Percentiles rank a stretch among this genome's conserved stretches.
phyloP scores from a whole-genome alignment of 2,797 vertebrate species.

The Iguana delicatissima region DNA sequence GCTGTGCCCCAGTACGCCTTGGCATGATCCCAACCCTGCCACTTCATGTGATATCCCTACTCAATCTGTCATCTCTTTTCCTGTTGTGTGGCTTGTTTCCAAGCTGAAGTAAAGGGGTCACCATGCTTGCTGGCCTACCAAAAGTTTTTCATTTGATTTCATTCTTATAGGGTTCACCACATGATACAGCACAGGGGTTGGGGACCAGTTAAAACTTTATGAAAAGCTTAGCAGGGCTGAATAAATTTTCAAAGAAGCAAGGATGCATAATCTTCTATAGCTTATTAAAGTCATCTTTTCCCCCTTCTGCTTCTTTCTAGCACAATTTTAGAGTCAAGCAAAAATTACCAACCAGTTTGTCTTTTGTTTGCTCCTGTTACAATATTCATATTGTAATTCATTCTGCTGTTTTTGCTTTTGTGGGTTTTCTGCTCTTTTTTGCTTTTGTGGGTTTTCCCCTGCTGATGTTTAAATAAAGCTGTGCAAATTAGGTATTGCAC shows the following conservation, averaged over 20 bases:
- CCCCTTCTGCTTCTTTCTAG: not conserved
- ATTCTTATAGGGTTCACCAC: constrained; percentile 31
- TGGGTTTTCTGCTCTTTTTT: not conserved
- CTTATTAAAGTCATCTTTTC: not conserved
- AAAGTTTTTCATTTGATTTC: constrained; percentile 30
- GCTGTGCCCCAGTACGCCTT: constrained; percentile 50
- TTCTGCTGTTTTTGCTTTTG: not conserved
- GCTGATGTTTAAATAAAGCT: not conserved
- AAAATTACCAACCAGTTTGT: not conserved
- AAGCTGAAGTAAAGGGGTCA: constrained; percentile 20
- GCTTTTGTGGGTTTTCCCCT: not conserved
- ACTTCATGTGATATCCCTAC: constrained; percentile 46
- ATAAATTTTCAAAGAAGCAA: not conserved
- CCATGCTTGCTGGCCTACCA: constrained; percentile 11
- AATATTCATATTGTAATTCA: not conserved
- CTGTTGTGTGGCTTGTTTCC: constrained; percentile 51
- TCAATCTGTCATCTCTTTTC: constrained; percentile 62
- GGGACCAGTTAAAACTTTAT: not conserved
- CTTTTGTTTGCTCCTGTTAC: not conserved
- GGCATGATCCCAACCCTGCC: not conserved
- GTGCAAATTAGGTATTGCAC: not conserved
- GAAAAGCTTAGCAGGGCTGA: constrained; percentile 25
- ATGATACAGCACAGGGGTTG: not conserved
- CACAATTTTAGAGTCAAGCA: not conserved
- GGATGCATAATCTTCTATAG: not conserved